Evolutionary conservation across 2,113 vertebrate species (phyloP).

Genomic region (Pantherophis guttatus): DNA sequence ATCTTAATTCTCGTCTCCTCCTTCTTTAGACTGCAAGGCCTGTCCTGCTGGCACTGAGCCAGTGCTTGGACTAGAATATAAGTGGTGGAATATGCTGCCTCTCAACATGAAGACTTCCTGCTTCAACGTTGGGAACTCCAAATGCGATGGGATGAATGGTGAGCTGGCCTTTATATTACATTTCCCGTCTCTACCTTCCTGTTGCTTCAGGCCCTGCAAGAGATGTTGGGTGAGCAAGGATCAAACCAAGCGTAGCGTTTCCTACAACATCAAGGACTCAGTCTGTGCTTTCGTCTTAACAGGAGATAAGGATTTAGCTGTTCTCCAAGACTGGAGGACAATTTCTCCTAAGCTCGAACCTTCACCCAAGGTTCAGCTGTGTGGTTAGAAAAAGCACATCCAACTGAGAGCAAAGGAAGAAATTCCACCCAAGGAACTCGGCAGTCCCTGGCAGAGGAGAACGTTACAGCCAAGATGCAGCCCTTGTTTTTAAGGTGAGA

Average conservation of each 20-base stretch:
- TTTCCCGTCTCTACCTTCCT: background rate
- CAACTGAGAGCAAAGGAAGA: background rate
- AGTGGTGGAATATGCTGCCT: slow-evolving; percentile 96
- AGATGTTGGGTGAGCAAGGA: background rate
- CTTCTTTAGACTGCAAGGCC: slow-evolving; percentile 75
- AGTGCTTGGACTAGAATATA: slow-evolving; percentile 87
- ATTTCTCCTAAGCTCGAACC: background rate
- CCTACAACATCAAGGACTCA: too few species aligned
- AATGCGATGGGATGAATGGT: slow-evolving; percentile 96
- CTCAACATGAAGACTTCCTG: slow-evolving; percentile 95
- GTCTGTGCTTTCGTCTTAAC: background rate
- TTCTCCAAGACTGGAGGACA: background rate
- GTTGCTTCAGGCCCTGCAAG: background rate
- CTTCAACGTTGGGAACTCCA: slow-evolving; percentile 95
- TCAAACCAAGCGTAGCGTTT: too few species aligned
- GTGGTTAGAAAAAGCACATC: background rate
- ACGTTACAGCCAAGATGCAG: background rate
- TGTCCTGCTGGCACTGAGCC: slow-evolving; percentile 95
- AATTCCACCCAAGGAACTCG: background rate
- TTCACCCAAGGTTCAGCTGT: background rate
- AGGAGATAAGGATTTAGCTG: background rate
- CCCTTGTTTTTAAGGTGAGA: background rate
- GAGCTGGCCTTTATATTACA: slow-evolving; percentile 44
- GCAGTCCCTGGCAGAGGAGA: background rate
- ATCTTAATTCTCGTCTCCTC: background rate